Evolutionary conservation across 2,113 vertebrate species (phyloP), one percentile per base, ranked within the genome.

Genomic region (Morone chrysops): DNA sequence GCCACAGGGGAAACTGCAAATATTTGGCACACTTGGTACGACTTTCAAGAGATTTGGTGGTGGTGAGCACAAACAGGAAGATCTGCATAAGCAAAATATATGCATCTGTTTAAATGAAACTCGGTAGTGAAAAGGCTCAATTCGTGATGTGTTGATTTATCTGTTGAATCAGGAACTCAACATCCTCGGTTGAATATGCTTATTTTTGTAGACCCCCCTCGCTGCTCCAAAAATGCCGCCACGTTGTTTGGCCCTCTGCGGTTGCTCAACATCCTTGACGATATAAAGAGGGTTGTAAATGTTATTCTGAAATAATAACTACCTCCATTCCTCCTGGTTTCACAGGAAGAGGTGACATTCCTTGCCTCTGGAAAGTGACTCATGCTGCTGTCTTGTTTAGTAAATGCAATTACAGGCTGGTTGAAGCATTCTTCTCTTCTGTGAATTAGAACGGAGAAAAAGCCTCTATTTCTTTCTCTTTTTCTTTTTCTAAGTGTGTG

Each of bases 1-100:
- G 86, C 84, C 91, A 84, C 82, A 53, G 85, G 91, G 90, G 89
- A 92, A 89, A 83, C 90, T 82, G 81, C 90, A 92, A 92, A 93
- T 92, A 93, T 93, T 93, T 93, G 89, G 87, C 87, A 78, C 83
- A 87, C 85, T 93, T 53, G 69, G 80, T 83, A 78, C 18, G 47
- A 90, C 71, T 91, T 92, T 80, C 79, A 87, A 89, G 86, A 77
- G 86, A 54, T 86, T 87, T 74, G 78, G 82, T 84, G 78, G 80
- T 62, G 82, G 76, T 1, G 12, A 73, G 69, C 38, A 71, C 90
- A 93, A 94, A 94, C 91, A 93, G 92, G 89, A 94, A 90, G 90
- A 59, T 73, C 74, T 72, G 43, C 80, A 80, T 80, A 78, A 92
- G 68, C 83, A 91, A 83, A 78, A 84, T 71, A 8, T 77, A 89